Evolutionary conservation across 1,140 invertebrate genomes (phyloP), one percentile per base, ranked within the genome.

Genomic region (Drosophila repletoides): DNA sequence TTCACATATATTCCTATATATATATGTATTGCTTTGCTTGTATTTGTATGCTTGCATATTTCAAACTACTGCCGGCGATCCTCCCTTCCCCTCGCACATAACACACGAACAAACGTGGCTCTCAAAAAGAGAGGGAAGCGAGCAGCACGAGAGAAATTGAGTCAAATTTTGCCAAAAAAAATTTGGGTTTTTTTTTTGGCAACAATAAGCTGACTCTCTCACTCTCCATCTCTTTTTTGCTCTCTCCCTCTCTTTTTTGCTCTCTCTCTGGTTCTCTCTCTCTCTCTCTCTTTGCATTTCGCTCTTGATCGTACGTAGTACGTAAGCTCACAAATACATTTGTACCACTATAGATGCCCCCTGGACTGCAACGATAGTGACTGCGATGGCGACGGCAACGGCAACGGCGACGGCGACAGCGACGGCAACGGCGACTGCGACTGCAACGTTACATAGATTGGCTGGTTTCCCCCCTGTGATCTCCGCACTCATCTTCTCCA

Each of bases 391-490:
- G 29, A 26, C 22, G 33, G 19, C 55, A 10, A 12, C 41, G n/a
- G 14, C 40, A 21, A 34, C 53, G 12, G 26, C 19, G 36, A 36
- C 15, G 22, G 22, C 41, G 48, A 12, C 38, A 24, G 40, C 28
- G 29, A 26, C 22, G 33, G 19, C 55, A 10, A 12, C 41, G n/a
- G 14, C 40, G 29, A 34, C 53, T 31, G 21, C 41, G n/a, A 3
- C 40, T 10, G 38, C 29, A 29, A 38, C 36, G 26, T 80, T 80
- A 81, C 76, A 80, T 76, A 80, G 76, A 81, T 81, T 48, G 46
- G 26, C 26, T 52, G 61, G 31, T 60, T 21, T 24, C 26, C 14
- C 48, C 36, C 10, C 22, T 9, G 15, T 46, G 7, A 1, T 46
- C 48, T 6, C 24, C 15, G 17, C 38, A 2, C 21, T 6, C 24